Evolutionary conservation across 2,113 vertebrate genomes (phyloP), one percentile per base, ranked within the genome.

Genomic region (Orycteropus afer): DNA sequence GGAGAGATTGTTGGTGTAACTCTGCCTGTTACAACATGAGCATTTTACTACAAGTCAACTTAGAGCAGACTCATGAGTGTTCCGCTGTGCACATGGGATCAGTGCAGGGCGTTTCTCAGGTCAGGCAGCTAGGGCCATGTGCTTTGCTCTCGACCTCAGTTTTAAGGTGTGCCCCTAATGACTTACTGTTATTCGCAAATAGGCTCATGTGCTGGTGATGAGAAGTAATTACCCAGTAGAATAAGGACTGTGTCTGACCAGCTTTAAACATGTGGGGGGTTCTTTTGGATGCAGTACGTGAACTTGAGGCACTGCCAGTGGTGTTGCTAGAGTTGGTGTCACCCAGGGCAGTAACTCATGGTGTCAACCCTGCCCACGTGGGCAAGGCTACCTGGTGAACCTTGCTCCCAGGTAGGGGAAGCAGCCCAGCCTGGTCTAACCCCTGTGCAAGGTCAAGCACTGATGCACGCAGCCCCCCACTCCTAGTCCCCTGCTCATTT

Each of bases 161-260:
- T 83, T 81, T 49, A 76, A 88, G 76, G 23, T 63, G 79, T 86
- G 34, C n/a, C 55, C 3, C 7, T 49, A 71, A 71, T 45, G 18
- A 90, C 77, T 92, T 63, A 55, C 37, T 49, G 80, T 84, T 57
- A 53, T 82, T 89, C 65, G 85, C 89, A 78, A 55, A 42, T 37
- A 34, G 3, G 59, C 51, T 79, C 65, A 7, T 27, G 29, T 14
- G 45, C 65, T 40, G 40, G 23, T 29, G 57, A 32, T 49, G 53
- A 85, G 85, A 74, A 71, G 61, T 14, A 25, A 37, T 94, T 49
- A n/a, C 2, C 0, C 29, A 57, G 61, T 27, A 27, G 51, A 91
- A 20, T 53, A 71, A 42, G 51, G 59, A 23, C 34, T 15, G 13
- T 22, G 20, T 37, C 6, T 29, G 27, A 37, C 29, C 37, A 73